These are phyloP conservation scores for Tryphoninae sp. DNA, from an alignment of 2,888 invertebrate genomes.

Conservation along the genomic window DNA sequence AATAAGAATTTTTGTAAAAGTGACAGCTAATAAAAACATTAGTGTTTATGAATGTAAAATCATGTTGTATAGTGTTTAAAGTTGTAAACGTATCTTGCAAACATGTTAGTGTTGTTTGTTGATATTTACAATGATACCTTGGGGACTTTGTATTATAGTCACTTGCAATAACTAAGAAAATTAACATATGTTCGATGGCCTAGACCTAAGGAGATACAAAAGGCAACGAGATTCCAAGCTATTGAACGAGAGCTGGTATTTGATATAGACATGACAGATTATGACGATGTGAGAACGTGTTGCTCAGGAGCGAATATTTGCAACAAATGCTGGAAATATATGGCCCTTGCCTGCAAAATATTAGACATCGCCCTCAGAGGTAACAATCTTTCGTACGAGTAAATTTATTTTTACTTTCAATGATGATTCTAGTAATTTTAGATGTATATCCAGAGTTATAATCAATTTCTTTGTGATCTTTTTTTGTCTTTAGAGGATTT, in stretches of 20 bases:
- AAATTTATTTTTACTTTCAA: not conserved
- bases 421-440: not conserved
- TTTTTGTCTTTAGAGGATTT: slow-evolving; percentile 89
- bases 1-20: not conserved
- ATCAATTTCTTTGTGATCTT: not conserved
- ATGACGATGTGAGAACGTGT: slow-evolving; percentile 97
- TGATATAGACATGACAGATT: slow-evolving; percentile 99
- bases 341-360: slow-evolving; percentile 95
- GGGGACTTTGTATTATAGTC: too few species aligned
- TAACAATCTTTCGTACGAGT: slow-evolving; percentile 76
- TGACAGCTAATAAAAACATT: not conserved
- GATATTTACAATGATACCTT: too few species aligned
- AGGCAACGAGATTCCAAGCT: slow-evolving; percentile 70
- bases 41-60: too few species aligned
- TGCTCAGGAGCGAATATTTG: slow-evolving; percentile 96
- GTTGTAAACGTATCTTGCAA: too few species aligned
- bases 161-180: not conserved
- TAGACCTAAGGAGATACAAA: slow-evolving; percentile 64
- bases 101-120: too few species aligned
- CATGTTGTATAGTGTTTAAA: too few species aligned
- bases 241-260: slow-evolving; percentile 96
- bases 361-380: slow-evolving; percentile 92
- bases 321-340: slow-evolving; percentile 97
- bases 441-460: not conserved
- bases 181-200: slow-evolving; percentile 5